Evolutionary conservation across 1,140 invertebrate genomes (phyloP).

Genomic region (Odontomachus brunneus): DNA sequence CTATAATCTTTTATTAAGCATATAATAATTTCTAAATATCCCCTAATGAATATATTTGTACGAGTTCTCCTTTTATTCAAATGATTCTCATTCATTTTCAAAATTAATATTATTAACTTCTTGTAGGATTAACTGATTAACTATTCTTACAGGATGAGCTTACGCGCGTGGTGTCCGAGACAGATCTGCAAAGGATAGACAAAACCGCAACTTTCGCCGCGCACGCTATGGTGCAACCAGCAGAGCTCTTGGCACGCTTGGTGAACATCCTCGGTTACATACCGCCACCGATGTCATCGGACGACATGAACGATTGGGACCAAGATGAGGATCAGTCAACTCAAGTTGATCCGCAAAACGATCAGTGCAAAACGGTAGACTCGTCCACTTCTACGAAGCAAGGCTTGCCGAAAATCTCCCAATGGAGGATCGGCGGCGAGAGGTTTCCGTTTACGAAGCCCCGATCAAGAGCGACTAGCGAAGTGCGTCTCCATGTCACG

Average conservation of each 20-base stretch:
- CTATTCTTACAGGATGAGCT: slow-evolving; percentile 80
- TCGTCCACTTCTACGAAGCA: background rate
- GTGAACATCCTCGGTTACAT: slow-evolving; percentile 90
- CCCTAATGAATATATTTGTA: no score
- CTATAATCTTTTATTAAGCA: background rate
- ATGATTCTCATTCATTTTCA: no score
- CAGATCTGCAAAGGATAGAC: slow-evolving; percentile 91
- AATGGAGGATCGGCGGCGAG: slow-evolving; percentile 86
- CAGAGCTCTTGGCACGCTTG: slow-evolving; percentile 90
- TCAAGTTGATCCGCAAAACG: background rate
- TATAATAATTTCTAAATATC: background rate
- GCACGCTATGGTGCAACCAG: slow-evolving; percentile 88
- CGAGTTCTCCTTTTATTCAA: no score
- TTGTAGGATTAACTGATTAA: slow-evolving; percentile 82
- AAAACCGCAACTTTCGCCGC: slow-evolving; percentile 90
- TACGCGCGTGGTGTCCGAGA: slow-evolving; percentile 90
- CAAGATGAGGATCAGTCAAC: slow-evolving; percentile 19
- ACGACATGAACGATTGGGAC: slow-evolving; percentile 74
- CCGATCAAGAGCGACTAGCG: slow-evolving; percentile 85
- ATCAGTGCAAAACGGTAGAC: slow-evolving; percentile 79
- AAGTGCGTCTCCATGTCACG: slow-evolving; percentile 82
- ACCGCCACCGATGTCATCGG: slow-evolving; percentile 82
- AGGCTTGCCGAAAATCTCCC: slow-evolving; percentile 70
- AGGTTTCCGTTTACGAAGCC: slow-evolving; percentile 81
- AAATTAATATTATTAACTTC: background rate